Evolutionary conservation across 1,140 invertebrate species (phyloP), one percentile per base, ranked within the genome.

Genomic region (Portunus trituberculatus): DNA sequence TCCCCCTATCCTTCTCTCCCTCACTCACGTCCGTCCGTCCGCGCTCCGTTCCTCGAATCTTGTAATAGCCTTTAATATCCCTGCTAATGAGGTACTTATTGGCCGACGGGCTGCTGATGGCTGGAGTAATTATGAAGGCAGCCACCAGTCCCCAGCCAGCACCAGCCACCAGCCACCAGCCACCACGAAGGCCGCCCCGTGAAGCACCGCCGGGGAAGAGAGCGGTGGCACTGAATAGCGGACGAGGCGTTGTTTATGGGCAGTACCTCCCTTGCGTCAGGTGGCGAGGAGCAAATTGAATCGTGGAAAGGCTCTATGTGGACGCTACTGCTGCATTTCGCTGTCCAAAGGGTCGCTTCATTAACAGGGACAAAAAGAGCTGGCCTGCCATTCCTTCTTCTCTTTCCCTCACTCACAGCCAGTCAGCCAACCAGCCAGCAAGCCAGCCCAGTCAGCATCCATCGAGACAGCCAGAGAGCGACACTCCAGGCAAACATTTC

Each of bases 31-130:
- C 39, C 39, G 39, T 39, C 39, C 39, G 39, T 39, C 39, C 39
- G 39, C 6, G 12, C 67, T 1, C 20, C 25, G 67, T 76, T n/a
- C 20, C 67, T 76, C 67, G 67, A 76, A 76, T 76, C 67, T 76
- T 76, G 67, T 76, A 25, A 76, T 76, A 76, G 25, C 67, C 67
- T 76, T 76, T 76, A 76, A 76, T 76, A 76, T n/a, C 67, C 67
- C 6, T 76, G 67, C 67, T 76, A 76, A 76, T 76, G 67, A 76
- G 67, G 67, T 76, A 76, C 67, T 76, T 76, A 76, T 76, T 76
- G 67, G 67, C 20, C 6, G 67, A 76, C 67, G 67, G 67, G 67
- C 67, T n/a, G 67, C 67, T 76, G 67, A 76, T 76, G 67, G 67
- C 4, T 25, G n/a, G 67, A 76, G 67, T 76, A 76, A 76, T 76